phyloP scores from a whole-genome alignment of 2,113 vertebrate species.

The Tursiops truncatus region DNA sequence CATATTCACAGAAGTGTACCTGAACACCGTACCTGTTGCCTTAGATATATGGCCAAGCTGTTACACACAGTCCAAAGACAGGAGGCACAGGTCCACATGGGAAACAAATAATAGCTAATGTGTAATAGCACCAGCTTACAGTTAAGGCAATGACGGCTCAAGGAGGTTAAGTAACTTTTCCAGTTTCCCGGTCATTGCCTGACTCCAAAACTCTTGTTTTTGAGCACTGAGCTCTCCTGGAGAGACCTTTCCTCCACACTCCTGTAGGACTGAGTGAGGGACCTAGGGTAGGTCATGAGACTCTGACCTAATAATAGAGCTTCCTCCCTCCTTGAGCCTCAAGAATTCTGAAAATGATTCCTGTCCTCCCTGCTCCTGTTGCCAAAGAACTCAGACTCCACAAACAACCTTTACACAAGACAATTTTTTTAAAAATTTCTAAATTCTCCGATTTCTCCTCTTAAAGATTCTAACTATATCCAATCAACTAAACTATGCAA shows the following conservation, averaged over 20 bases:
- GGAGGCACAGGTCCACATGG: background rate
- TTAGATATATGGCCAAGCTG: background rate
- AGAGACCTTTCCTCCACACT: background rate
- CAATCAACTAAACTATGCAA: constrained; percentile 40
- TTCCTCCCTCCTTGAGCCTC: background rate
- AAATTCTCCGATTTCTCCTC: background rate
- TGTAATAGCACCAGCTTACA: background rate
- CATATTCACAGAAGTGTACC: background rate
- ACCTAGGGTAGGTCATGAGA: background rate
- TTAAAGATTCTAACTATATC: background rate
- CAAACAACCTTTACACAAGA: background rate
- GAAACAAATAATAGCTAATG: background rate
- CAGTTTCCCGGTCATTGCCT: background rate
- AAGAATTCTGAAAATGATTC: background rate
- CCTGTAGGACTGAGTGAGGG: accelerated
- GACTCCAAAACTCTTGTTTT: background rate
- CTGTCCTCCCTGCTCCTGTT: background rate
- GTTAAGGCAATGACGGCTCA: background rate
- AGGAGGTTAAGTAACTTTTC: background rate
- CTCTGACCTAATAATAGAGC: background rate
- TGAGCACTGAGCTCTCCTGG: background rate
- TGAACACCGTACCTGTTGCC: background rate
- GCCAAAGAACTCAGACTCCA: background rate
- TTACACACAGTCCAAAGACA: background rate
- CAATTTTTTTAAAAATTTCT: background rate